These are phyloP conservation scores for Globia sparganii DNA, from an alignment of 2,888 invertebrate species.

Conservation along the genomic window DNA sequence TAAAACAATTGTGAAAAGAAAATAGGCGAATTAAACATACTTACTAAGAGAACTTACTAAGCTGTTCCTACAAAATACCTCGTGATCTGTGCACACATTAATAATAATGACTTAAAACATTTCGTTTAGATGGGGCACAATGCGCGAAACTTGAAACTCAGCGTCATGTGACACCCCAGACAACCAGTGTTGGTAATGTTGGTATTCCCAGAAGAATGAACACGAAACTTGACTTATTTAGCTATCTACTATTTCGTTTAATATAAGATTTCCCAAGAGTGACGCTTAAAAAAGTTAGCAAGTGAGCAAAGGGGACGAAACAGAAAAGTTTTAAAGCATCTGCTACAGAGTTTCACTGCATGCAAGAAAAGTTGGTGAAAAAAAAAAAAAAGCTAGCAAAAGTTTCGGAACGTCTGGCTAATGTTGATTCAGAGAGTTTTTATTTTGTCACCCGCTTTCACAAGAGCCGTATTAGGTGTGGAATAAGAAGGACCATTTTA, in stretches of 20 bases:
- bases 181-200: constrained; percentile 26
- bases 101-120: not conserved
- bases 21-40: not conserved
- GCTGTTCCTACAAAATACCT: not conserved
- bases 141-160: not conserved
- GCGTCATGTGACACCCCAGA: not conserved
- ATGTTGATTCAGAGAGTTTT: constrained; percentile 59
- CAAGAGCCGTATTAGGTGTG: constrained; percentile 27
- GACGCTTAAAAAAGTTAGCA: constrained; percentile 64
- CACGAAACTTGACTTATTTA: constrained; percentile 62
- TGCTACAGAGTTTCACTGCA: constrained; percentile 58
- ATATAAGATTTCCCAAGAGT: constrained; percentile 67
- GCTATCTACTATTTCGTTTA: constrained; percentile 59
- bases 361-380: constrained; percentile 52
- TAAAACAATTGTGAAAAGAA: not conserved
- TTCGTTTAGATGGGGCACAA: not conserved
- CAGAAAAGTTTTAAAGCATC: constrained; percentile 66
- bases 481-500: not conserved
- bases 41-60: not conserved
- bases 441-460: constrained; percentile 48
- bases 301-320: constrained; percentile 58
- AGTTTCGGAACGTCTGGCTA: constrained; percentile 54
- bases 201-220: constrained; percentile 34
- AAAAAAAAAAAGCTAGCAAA: constrained; percentile 52
- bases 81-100: not conserved